A percentile compares a stretch with the other conserved stretches of the same genome.
Conservation (phyloP, 2,113 vertebrate species). For the Stegastes partitus region DNA sequence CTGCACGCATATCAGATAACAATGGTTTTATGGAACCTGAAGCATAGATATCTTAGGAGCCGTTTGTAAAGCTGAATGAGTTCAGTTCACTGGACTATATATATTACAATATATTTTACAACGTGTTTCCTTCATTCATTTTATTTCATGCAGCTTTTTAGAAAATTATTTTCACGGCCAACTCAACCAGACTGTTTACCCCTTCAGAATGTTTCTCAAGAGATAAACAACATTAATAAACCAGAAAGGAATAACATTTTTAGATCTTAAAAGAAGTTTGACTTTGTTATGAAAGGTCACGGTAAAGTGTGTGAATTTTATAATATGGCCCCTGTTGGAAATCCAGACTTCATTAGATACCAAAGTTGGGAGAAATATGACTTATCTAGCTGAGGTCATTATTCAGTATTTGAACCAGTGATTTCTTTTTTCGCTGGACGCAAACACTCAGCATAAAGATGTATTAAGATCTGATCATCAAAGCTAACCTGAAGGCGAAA, state of each 20-base stretch:
- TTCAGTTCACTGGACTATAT: conserved; percentile 31
- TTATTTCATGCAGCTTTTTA: conserved; percentile 1
- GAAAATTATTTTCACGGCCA: conserved; percentile 8
- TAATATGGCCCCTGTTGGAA: background rate
- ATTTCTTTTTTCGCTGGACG: background rate
- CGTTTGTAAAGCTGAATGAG: conserved; percentile 15
- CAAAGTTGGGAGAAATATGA: background rate
- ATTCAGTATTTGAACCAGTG: background rate
- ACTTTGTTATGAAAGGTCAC: conserved; percentile 27
- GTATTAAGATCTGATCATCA: background rate
- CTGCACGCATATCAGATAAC: conserved; percentile 21
- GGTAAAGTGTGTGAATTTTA: conserved; percentile 27
- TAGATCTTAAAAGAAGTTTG: conserved; percentile 24
- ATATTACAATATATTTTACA: conserved; percentile 10
- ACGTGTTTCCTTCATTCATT: conserved; percentile 6
- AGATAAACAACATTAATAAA: conserved; percentile 75
- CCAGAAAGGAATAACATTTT: conserved; percentile 40
- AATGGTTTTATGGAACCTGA: conserved; percentile 10
- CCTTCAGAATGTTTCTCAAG: conserved; percentile 30
- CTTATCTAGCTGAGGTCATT: background rate
- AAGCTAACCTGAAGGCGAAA: background rate
- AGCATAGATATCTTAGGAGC: background rate
- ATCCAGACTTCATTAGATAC: conserved; percentile 30
- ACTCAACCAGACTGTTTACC: conserved; percentile 32
- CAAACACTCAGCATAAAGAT: background rate